These are phyloP conservation scores for Ranitomeya variabilis DNA, from an alignment of 2,113 vertebrate species.

Conservation along the genomic window DNA sequence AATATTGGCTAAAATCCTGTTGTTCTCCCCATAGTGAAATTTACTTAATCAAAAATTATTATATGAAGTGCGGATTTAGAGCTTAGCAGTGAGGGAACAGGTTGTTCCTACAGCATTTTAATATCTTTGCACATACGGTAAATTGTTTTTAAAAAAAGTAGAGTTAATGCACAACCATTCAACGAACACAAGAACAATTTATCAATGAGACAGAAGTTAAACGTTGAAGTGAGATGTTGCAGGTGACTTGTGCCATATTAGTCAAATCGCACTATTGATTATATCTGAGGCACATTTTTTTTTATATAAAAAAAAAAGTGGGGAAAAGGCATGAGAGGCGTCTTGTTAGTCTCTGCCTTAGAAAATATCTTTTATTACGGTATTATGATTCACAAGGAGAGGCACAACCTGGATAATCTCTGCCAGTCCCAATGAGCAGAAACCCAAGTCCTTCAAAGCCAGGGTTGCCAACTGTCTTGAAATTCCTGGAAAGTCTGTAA, in stretches of 20 bases:
- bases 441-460: no score
- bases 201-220: not conserved
- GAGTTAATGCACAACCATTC: not conserved
- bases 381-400: no score
- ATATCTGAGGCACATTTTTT: no score
- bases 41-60: slow-evolving; percentile 1
- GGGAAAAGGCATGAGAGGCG: no score
- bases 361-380: no score
- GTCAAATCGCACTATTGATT: not conserved
- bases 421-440: no score
- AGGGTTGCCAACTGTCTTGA: no score
- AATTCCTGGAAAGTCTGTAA: no score
- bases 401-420: no score
- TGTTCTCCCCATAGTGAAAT: slow-evolving; percentile 5
- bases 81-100: not conserved
- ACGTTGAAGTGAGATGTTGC: not conserved
- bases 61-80: not conserved
- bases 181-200: not conserved
- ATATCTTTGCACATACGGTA: not conserved
- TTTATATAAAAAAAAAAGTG: no score
- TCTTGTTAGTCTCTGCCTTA: no score
- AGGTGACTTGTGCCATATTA: not conserved
- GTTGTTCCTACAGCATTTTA: not conserved
- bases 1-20: not conserved
- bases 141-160: not conserved